phyloP scores from a whole-genome alignment of 2,888 invertebrate genomes.

The Drosophila mettleri region DNA sequence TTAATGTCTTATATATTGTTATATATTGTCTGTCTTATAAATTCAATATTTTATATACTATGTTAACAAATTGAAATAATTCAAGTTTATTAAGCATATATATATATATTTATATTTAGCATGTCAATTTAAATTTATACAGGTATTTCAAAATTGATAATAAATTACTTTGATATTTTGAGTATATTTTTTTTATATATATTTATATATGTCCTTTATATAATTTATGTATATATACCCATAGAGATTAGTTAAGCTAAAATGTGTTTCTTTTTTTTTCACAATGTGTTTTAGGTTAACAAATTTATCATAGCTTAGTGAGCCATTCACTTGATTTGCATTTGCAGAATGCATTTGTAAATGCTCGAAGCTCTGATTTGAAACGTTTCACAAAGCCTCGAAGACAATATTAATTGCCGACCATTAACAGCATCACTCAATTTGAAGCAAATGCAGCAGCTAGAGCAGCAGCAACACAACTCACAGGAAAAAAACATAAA shows the following conservation, averaged over 20 bases:
- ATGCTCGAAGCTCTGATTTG: slow-evolving; percentile 46
- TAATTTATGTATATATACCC: too few species aligned
- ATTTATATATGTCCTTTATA: too few species aligned
- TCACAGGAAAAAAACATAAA: slow-evolving; percentile 24
- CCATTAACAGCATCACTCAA: slow-evolving; percentile 78
- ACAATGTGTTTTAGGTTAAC: neutral
- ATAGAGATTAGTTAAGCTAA: too few species aligned
- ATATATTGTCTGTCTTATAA: too few species aligned
- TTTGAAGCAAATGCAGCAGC: slow-evolving; percentile 67
- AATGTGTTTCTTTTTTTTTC: neutral
- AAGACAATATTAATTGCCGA: slow-evolving; percentile 69
- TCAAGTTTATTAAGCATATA: too few species aligned
- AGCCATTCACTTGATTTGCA: slow-evolving; percentile 42
- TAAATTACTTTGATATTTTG: too few species aligned
- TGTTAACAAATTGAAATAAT: too few species aligned
- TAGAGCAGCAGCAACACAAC: slow-evolving; percentile 15
- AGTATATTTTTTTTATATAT: too few species aligned
- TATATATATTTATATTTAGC: neutral
- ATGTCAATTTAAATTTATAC: neutral
- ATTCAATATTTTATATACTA: too few species aligned
- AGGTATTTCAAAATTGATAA: too few species aligned
- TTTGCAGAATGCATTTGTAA: slow-evolving; percentile 6
- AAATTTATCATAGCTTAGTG: slow-evolving; percentile 17
- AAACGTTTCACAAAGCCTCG: slow-evolving; percentile 20
- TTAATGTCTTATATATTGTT: too few species aligned